A percentile compares a stretch with the other conserved stretches of the same genome.
Evolutionary conservation across 2,797 vertebrate genomes (phyloP).

Genomic region (Hyperoplus immaculatus): DNA sequence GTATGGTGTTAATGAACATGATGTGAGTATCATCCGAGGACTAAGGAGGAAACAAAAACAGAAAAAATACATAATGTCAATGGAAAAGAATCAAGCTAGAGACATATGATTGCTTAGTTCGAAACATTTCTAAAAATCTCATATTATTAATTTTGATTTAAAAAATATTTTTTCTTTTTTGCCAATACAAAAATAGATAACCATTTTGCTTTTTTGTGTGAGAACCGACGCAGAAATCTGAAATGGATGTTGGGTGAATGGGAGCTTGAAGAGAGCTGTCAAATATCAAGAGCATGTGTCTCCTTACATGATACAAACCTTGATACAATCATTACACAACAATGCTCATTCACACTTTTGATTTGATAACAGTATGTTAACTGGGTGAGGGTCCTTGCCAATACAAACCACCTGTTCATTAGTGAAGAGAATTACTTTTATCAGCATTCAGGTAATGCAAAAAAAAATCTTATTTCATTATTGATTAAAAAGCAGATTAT

Average conservation of each 20-base stretch:
- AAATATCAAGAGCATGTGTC: not conserved
- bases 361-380: not conserved
- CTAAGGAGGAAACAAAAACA: conserved; percentile 62
- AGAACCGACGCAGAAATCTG: not conserved
- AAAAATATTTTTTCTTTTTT: not conserved
- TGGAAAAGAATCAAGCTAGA: not conserved
- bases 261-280: not conserved
- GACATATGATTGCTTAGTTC: not conserved
- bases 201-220: not conserved
- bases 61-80: not conserved
- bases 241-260: not conserved
- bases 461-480: not conserved
- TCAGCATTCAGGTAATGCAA: not conserved
- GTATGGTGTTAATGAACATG: conserved; percentile 87
- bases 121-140: not conserved
- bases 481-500: not conserved
- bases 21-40: conserved; percentile 81
- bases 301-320: not conserved
- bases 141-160: not conserved
- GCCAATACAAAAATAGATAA: not conserved
- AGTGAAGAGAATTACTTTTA: not conserved
- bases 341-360: not conserved
- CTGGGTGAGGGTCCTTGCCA: not conserved
- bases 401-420: not conserved
- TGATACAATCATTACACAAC: not conserved